Percentiles rank a stretch among this genome's conserved stretches.
Conservation (phyloP, 2,888 invertebrate genomes). For the Temnothorax rugatulus region DNA sequence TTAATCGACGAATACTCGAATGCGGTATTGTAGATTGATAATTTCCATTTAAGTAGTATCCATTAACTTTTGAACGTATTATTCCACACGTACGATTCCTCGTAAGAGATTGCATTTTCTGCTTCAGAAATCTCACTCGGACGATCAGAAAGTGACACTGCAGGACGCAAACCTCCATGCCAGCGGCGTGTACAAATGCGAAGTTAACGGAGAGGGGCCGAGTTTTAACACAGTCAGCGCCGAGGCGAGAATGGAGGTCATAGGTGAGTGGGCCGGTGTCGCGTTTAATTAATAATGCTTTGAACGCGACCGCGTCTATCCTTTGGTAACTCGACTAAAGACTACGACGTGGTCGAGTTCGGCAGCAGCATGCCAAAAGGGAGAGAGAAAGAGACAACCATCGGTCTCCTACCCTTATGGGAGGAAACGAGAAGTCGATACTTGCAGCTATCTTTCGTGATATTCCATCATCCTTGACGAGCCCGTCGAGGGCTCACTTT, state of each 20-base stretch:
- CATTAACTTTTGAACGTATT: neutral
- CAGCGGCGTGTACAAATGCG: slow-evolving; percentile 86
- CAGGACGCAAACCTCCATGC: slow-evolving; percentile 84
- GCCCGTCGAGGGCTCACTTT: neutral
- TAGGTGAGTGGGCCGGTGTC: slow-evolving; percentile 84
- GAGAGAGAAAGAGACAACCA: slow-evolving; percentile 15
- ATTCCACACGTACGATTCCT: neutral
- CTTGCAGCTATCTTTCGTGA: slow-evolving; percentile 14
- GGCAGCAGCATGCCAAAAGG: neutral
- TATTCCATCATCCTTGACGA: slow-evolving; percentile 25
- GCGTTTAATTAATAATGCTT: slow-evolving; percentile 63
- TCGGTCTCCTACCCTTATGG: neutral
- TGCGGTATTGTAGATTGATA: neutral
- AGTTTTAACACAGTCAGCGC: slow-evolving; percentile 86
- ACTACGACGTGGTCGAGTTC: slow-evolving; percentile 50
- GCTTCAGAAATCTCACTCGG: slow-evolving; percentile 84
- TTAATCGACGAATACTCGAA: neutral
- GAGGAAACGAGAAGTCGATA: slow-evolving; percentile 22
- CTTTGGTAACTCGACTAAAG: slow-evolving; percentile 66
- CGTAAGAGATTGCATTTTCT: slow-evolving; percentile 11
- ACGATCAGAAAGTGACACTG: slow-evolving; percentile 83
- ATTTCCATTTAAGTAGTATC: neutral
- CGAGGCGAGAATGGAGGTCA: slow-evolving; percentile 87
- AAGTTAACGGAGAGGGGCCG: slow-evolving; percentile 87
- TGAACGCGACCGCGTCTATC: slow-evolving; percentile 59